phyloP scores from a whole-genome alignment of 2,113 vertebrate species.

The Platysteira castanea region DNA sequence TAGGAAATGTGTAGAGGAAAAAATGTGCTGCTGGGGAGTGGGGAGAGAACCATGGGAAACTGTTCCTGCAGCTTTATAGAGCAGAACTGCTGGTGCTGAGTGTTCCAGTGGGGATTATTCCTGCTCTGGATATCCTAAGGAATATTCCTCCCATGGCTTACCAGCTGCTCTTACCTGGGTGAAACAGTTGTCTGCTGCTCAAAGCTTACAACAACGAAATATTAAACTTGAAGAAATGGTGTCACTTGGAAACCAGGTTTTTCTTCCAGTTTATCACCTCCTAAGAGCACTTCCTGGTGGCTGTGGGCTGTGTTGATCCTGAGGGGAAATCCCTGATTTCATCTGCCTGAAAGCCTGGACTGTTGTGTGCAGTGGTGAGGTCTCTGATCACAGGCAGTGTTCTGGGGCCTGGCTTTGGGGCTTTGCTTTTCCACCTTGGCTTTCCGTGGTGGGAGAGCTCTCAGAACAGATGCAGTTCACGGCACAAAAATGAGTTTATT shows the following conservation, averaged over 20 bases:
- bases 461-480: too few relatives aligned
- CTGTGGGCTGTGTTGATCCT: neutral
- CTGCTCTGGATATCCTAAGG: neutral
- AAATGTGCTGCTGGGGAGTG: neutral
- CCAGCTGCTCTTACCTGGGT: neutral
- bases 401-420: neutral
- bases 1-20: neutral
- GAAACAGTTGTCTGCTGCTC: neutral
- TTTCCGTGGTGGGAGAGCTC: neutral
- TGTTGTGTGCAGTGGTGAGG: fast-evolving
- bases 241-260: neutral
- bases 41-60: neutral
- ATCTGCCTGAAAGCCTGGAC: neutral
- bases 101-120: neutral
- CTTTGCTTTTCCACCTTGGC: neutral
- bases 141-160: neutral
- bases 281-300: neutral
- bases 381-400: fast-evolving
- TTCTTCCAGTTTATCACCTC: neutral
- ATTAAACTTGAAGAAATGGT: neutral
- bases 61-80: neutral
- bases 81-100: neutral
- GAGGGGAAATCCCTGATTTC: neutral
- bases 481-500: neutral
- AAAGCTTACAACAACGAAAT: neutral